Percentiles rank a stretch among this genome's conserved stretches.
phyloP scores from a whole-genome alignment of 2,888 invertebrate species.

The Drosophila longiperda region DNA sequence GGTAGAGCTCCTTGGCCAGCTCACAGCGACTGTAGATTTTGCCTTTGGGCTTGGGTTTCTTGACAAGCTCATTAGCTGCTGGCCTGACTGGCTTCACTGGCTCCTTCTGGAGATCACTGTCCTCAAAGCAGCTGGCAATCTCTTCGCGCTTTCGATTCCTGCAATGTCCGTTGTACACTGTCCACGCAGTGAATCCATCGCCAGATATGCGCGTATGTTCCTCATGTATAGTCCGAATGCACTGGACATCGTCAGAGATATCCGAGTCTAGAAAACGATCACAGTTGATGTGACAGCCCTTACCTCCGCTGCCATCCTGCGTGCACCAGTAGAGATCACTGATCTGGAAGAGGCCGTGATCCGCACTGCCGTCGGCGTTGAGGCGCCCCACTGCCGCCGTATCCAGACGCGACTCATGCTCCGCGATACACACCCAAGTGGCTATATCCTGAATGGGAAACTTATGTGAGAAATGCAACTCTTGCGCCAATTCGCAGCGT shows the following conservation, averaged over 20 bases:
- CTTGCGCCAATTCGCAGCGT: constrained; percentile 90
- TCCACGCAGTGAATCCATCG: constrained; percentile 91
- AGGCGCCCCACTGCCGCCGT: constrained; percentile 87
- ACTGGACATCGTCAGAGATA: constrained; percentile 88
- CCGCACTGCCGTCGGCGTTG: constrained; percentile 86
- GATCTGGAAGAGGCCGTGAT: constrained; percentile 91
- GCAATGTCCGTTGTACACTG: constrained; percentile 89
- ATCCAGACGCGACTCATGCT: constrained; percentile 89
- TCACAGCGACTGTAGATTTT: constrained; percentile 89
- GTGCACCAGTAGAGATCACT: constrained; percentile 90
- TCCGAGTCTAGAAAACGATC: constrained; percentile 88
- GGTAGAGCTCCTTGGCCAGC: constrained; percentile 87
- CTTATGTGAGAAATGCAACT: constrained; percentile 87
- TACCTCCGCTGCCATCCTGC: constrained; percentile 84
- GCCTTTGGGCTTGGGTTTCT: constrained; percentile 65
- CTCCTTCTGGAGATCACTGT: constrained; percentile 35
- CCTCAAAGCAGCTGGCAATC: constrained; percentile 68
- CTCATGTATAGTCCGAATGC: constrained; percentile 88
- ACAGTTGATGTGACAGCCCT: constrained; percentile 88
- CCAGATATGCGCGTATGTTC: constrained; percentile 89
- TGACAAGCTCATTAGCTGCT: background rate
- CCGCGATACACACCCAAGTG: constrained; percentile 90
- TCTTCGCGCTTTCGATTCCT: constrained; percentile 83
- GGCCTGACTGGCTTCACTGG: constrained; percentile 8
- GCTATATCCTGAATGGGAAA: constrained; percentile 86